Evolutionary conservation across 1,140 invertebrate genomes (phyloP), one percentile per base, ranked within the genome.

Genomic region (Leguminivora glycinivorella): DNA sequence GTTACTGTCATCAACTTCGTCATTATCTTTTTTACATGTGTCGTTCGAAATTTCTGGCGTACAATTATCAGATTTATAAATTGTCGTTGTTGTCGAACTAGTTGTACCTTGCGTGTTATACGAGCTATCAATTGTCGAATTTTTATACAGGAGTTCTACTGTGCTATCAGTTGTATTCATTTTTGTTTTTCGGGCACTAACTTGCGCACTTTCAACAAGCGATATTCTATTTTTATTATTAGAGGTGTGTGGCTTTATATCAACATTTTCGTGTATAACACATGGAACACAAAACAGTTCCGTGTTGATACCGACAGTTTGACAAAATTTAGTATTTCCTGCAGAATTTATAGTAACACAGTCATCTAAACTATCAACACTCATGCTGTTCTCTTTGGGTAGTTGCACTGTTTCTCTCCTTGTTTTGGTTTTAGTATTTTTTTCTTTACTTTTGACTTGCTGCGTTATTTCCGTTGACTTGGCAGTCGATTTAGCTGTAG

Each of bases 331-430:
- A 24, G 82, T 73, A 43, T 58, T 70, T 63, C 67, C 72, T 9
- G 66, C 67, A 52, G 47, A 22, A 52, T 52, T 22, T 71, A 72
- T 70, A 17, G 67, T 47, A 56, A 70, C 56, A 75, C 66, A 60
- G 24, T 83, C 83, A 19, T 91, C 88, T 34, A 91, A 82, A 73
- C 88, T 91, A 71, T 90, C 89, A 72, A 89, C 73, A 75, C 89
- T 91, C 73, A 90, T 85, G 22, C 78, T 87, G 47, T 73, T 86
- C 79, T 88, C 87, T 83, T 85, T 85, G 19, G 38, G 56, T 31
- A 12, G 72, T 78, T 22, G 71, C n/a, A 25, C 22, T 56, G 26
- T 34, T 68, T 63, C 25, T 69, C 7, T 67, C 38, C 68, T 29
- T 70, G 72, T 72, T 12, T 3, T 70, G 9, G 25, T 68, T 47